phyloP scores from a whole-genome alignment of 2,888 invertebrate genomes.

The Endomychus coccineus region DNA sequence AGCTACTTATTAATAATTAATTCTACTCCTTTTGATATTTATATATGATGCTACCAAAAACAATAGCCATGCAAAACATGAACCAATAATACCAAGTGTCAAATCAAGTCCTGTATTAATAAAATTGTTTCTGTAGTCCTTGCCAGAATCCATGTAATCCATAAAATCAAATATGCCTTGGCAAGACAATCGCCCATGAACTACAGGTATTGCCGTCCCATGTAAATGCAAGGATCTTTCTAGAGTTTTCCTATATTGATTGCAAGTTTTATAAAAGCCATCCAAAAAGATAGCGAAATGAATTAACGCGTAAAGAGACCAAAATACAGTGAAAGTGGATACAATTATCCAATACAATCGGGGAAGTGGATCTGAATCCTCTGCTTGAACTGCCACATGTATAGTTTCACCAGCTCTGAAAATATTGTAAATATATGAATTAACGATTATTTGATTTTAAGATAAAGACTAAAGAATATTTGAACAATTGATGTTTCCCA shows the following conservation, averaged over 20 bases:
- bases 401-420: slow-evolving; percentile 61
- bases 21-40: slow-evolving; percentile 33
- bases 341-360: slow-evolving; percentile 62
- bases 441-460: no score
- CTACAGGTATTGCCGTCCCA: slow-evolving; percentile 53
- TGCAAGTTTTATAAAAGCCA: slow-evolving; percentile 70
- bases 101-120: slow-evolving; percentile 68
- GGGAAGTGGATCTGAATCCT: slow-evolving; percentile 53
- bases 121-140: slow-evolving; percentile 53
- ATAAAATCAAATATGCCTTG: slow-evolving; percentile 73
- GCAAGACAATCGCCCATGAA: slow-evolving; percentile 62
- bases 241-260: slow-evolving; percentile 61
- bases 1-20: slow-evolving; percentile 3
- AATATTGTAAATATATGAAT: neutral
- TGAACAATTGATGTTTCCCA: no score
- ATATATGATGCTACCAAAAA: slow-evolving; percentile 32
- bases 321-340: slow-evolving; percentile 53
- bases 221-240: slow-evolving; percentile 51
- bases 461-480: no score
- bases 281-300: slow-evolving; percentile 64
- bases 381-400: slow-evolving; percentile 54
- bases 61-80: slow-evolving; percentile 41
- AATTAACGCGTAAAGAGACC: slow-evolving; percentile 58
- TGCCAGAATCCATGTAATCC: slow-evolving; percentile 71
- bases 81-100: slow-evolving; percentile 55